Base-by-base conservation (phyloP, 37 sponge, comb jelly and placozoan genomes). In the Agelas oroides region DNA sequence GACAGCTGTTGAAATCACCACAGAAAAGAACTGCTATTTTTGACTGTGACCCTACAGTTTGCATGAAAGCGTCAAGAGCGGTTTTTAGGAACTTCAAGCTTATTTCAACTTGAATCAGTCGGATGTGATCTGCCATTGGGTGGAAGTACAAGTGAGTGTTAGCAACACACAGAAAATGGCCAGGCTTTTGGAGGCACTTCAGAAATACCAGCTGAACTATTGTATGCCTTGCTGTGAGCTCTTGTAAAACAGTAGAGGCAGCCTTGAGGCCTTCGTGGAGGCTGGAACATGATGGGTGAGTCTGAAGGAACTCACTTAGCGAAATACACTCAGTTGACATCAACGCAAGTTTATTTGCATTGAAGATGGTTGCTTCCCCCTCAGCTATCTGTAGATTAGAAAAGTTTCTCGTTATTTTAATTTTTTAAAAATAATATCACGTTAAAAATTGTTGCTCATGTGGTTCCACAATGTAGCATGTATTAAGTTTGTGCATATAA, bases 1-100 rank as follows among this genome's bases (percentile, higher is more conserved):
- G 96, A 77, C 91, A 94, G 67, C 92, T 89, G 84, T 96, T 96
- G 65, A 96, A 90, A 60, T 96, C 96, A 12, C 94, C 96, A 76
- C 91, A 82, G 34, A 93, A 85, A 15, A 96, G 39, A 8, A 76
- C 74, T 0, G 82, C 82, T 15, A 92, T 53, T 16, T 53, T 31
- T 31, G 78, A 54, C 13, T 68, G 25, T n/a, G 13, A 12, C 1
- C 73, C 84, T 68, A 60, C 65, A 1, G 38, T 59, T 5, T 39
- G 64, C 21, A 36, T 64, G 57, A 79, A 92, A 13, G 58, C 63
- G 8, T 77, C 68, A 27, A 92, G 21, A 17, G 58, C 66, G 0
- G 34, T 69, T 58, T 40, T 18, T 37, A 95, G 69, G 38, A 54
- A 62, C 17, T 66, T 78, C 37, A 81, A 52, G 36, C 65, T 67